Conservation (phyloP, 1,140 invertebrate species). For the Drosophila parvula region DNA sequence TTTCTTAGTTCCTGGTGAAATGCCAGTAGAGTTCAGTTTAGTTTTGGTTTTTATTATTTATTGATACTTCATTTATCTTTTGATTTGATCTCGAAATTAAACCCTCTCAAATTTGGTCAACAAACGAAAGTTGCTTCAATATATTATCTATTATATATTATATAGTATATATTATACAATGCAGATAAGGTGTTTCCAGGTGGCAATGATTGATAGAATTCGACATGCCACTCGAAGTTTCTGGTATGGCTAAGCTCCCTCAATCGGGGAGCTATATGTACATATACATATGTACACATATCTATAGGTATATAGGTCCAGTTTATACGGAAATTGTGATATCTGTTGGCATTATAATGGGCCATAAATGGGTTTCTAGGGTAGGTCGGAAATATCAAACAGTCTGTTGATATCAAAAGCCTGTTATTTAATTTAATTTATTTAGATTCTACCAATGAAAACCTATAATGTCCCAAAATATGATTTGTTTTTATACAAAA, state of each 20-base stretch:
- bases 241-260: constrained; percentile 1
- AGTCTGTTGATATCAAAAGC: not conserved
- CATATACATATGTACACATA: too few relatives aligned
- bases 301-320: too few relatives aligned
- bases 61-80: not conserved
- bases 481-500: too few relatives aligned
- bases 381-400: constrained; percentile 2
- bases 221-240: constrained; percentile 19
- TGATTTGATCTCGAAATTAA: too few relatives aligned
- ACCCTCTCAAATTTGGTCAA: not conserved
- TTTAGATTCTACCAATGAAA: not conserved
- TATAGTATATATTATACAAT: not conserved
- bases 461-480: too few relatives aligned
- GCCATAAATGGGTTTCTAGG: not conserved
- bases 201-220: constrained; percentile 32
- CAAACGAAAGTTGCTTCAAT: too few relatives aligned
- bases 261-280: not conserved
- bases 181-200: constrained; percentile 21
- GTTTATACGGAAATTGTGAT: not conserved
- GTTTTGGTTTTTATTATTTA: too few relatives aligned
- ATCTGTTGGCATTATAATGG: not conserved
- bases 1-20: not conserved
- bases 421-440: not conserved
- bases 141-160: not conserved
- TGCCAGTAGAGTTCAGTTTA: too few relatives aligned